Percentiles rank a stretch among this genome's conserved stretches.
These are phyloP conservation scores for Leuciscus idus DNA, from an alignment of 2,113 vertebrate genomes.

Conservation along the genomic window DNA sequence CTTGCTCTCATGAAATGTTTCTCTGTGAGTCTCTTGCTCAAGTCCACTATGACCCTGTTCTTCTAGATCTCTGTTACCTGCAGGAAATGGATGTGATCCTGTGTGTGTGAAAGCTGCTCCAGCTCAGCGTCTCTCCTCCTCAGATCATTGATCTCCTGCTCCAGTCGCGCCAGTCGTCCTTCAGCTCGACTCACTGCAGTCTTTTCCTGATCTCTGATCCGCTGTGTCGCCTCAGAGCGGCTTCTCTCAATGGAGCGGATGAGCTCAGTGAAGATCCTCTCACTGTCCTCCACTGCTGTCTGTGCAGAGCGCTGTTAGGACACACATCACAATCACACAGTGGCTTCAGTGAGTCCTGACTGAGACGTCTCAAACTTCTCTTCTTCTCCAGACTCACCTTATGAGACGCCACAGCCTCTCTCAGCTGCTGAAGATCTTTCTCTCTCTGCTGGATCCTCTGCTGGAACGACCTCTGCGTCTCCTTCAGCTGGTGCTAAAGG, in stretches of 20 bases:
- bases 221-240: slow-evolving; percentile 43
- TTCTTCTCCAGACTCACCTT: too few relatives aligned
- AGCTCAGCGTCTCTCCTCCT: slow-evolving; percentile 53
- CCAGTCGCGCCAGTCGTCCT: slow-evolving; percentile 22
- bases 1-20: too few relatives aligned
- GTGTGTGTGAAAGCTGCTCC: slow-evolving; percentile 49
- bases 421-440: too few relatives aligned
- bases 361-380: too few relatives aligned
- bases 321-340: too few relatives aligned
- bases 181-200: slow-evolving; percentile 21
- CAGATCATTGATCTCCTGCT: slow-evolving; percentile 51
- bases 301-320: slow-evolving; percentile 45
- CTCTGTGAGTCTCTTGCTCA: too few relatives aligned
- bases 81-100: slow-evolving; percentile 49
- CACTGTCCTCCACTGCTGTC: slow-evolving; percentile 49
- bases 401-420: too few relatives aligned
- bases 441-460: too few relatives aligned
- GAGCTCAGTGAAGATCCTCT: slow-evolving; percentile 53
- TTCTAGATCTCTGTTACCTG: slow-evolving; percentile 38
- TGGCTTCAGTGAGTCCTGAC: too few relatives aligned
- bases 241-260: slow-evolving; percentile 50
- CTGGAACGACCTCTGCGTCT: too few relatives aligned
- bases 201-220: slow-evolving; percentile 49
- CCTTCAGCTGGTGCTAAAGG: too few relatives aligned
- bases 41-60: too few relatives aligned